Conservation (phyloP, 1,140 invertebrate species). For the Pentalonia nigronervosa region DNA sequence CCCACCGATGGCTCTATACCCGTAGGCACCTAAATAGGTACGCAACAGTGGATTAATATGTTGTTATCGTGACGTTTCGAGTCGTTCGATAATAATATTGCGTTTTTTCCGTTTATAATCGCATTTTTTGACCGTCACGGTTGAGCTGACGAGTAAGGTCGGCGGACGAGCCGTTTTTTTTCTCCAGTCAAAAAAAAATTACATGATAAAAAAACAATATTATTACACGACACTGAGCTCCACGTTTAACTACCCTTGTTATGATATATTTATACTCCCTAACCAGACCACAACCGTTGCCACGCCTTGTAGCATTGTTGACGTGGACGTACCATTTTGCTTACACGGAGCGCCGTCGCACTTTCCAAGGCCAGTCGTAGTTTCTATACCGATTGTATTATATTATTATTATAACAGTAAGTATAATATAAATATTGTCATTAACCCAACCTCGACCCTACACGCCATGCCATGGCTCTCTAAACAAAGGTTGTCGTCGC, state of each 20-base stretch:
- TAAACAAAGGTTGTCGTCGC: neutral
- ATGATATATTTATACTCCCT: neutral
- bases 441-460: neutral
- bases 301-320: neutral
- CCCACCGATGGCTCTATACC: neutral
- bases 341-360: constrained; percentile 7
- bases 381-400: too few species aligned
- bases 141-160: neutral
- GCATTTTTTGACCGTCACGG: neutral
- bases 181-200: neutral
- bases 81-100: neutral
- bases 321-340: constrained; percentile 26
- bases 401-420: neutral
- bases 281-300: too few species aligned
- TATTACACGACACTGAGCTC: neutral
- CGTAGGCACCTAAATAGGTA: neutral
- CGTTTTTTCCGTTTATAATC: neutral
- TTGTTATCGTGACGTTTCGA: neutral
- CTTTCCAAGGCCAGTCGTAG: neutral
- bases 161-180: neutral
- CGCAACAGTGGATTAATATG: too few species aligned
- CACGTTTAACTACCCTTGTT: neutral
- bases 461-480: neutral
- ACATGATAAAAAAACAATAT: neutral
- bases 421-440: neutral